Percentiles rank a stretch among this genome's conserved stretches.
Conservation (phyloP, 2,888 invertebrate genomes). For the Lasioglossum lativentre region DNA sequence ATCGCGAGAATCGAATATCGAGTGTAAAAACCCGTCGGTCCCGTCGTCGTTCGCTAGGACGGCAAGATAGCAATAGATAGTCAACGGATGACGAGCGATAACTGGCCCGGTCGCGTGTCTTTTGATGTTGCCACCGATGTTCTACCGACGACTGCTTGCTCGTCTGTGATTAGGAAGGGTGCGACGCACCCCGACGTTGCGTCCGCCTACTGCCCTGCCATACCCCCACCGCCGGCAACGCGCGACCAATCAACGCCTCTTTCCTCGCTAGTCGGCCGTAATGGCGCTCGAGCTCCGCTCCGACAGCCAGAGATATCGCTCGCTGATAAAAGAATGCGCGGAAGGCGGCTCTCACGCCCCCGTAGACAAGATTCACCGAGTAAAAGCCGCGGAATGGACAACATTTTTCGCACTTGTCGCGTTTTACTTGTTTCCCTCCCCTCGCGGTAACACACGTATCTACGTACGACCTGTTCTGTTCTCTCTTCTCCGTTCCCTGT, state of each 20-base stretch:
- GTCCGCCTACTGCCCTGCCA: slow-evolving; percentile 67
- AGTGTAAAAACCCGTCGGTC: background rate
- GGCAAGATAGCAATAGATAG: background rate
- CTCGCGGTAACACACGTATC: slow-evolving; percentile 36
- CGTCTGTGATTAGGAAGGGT: slow-evolving; percentile 65
- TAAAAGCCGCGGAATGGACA: slow-evolving; percentile 42
- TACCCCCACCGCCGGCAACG: slow-evolving; percentile 32
- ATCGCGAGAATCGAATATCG: background rate
- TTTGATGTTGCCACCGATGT: slow-evolving; percentile 59
- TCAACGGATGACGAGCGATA: background rate
- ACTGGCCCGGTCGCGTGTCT: background rate
- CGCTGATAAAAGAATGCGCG: slow-evolving; percentile 48
- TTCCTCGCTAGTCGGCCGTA: slow-evolving; percentile 59
- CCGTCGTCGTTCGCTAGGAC: background rate
- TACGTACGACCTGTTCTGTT: background rate
- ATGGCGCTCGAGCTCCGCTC: slow-evolving; percentile 72
- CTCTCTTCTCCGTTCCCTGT: background rate
- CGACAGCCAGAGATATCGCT: slow-evolving; percentile 60
- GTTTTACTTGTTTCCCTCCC: slow-evolving; percentile 15
- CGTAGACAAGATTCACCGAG: background rate
- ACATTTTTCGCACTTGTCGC: slow-evolving; percentile 45
- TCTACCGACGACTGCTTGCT: slow-evolving; percentile 71
- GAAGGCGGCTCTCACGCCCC: slow-evolving; percentile 56
- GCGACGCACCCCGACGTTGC: slow-evolving; percentile 53
- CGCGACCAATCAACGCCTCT: slow-evolving; percentile 36